Conservation (phyloP, 2,888 invertebrate species). For the Diploptera punctata region DNA sequence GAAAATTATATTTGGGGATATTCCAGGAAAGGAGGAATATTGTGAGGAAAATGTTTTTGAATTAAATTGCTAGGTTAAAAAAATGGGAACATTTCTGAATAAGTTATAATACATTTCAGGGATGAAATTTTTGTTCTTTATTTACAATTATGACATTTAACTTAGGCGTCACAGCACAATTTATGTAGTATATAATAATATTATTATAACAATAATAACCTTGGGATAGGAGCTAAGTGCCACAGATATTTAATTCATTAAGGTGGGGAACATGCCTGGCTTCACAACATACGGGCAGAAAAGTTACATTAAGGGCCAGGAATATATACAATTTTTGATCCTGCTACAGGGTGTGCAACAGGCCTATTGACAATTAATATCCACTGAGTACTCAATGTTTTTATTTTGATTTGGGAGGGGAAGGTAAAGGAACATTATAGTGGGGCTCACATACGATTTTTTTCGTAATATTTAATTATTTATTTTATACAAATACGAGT, state of each 20-base stretch:
- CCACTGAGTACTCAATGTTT: background rate
- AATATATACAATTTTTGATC: slow-evolving; percentile 5
- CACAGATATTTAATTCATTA: slow-evolving; percentile 1
- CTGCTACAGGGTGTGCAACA: background rate
- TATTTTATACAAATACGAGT: background rate
- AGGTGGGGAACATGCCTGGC: background rate
- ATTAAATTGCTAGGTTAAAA: no score
- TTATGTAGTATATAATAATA: slow-evolving; percentile 36
- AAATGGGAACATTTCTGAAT: no score
- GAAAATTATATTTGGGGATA: no score
- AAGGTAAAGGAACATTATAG: background rate
- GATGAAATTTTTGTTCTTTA: slow-evolving; percentile 42
- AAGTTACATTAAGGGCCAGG: background rate
- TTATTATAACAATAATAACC: slow-evolving; percentile 26
- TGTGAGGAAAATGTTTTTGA: no score
- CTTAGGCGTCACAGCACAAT: slow-evolving; percentile 44
- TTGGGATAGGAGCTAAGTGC: slow-evolving; percentile 20
- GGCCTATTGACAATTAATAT: background rate
- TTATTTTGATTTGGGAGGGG: background rate
- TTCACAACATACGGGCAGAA: slow-evolving; percentile 14
- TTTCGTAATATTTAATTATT: background rate
- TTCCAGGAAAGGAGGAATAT: no score
- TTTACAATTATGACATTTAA: slow-evolving; percentile 45
- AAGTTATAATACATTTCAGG: no score
- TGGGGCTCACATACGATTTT: background rate